Percentiles rank a stretch among this genome's conserved stretches.
Conservation (phyloP, 1,140 invertebrate genomes). For the Hyles vespertilio region DNA sequence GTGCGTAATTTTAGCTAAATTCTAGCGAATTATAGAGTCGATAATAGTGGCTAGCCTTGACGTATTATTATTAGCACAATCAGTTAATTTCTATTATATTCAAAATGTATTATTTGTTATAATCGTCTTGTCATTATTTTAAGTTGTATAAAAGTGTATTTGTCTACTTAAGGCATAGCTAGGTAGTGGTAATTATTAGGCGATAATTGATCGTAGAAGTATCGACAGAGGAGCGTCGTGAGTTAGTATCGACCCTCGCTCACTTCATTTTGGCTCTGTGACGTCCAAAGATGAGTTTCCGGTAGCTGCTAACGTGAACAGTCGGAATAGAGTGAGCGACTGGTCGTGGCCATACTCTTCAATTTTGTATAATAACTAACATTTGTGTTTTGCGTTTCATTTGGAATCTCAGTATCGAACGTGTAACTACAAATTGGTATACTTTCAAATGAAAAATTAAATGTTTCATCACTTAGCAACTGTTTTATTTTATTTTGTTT, state of each 20-base stretch:
- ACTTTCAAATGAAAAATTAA: slow-evolving; percentile 74
- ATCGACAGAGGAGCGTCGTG: slow-evolving; percentile 15
- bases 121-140: slow-evolving; percentile 73
- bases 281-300: neutral
- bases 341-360: slow-evolving; percentile 12
- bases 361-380: slow-evolving; percentile 66
- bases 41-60: slow-evolving; percentile 28
- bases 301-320: neutral
- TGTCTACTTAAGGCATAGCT: slow-evolving; percentile 71
- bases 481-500: slow-evolving; percentile 23
- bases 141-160: slow-evolving; percentile 71
- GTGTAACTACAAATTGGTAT: slow-evolving; percentile 71
- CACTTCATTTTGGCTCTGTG: slow-evolving; percentile 5
- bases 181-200: slow-evolving; percentile 71
- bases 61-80: slow-evolving; percentile 65
- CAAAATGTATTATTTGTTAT: slow-evolving; percentile 58
- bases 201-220: slow-evolving; percentile 49
- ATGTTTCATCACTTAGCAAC: slow-evolving; percentile 65
- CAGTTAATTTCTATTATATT: slow-evolving; percentile 55
- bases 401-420: slow-evolving; percentile 71
- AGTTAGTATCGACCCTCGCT: slow-evolving; percentile 9
- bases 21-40: slow-evolving; percentile 29
- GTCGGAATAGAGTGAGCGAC: slow-evolving; percentile 7
- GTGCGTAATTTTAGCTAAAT: slow-evolving; percentile 22
- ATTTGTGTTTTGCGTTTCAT: slow-evolving; percentile 66